phyloP scores from a whole-genome alignment of 2,888 invertebrate species.

The Tinea trinotella region DNA sequence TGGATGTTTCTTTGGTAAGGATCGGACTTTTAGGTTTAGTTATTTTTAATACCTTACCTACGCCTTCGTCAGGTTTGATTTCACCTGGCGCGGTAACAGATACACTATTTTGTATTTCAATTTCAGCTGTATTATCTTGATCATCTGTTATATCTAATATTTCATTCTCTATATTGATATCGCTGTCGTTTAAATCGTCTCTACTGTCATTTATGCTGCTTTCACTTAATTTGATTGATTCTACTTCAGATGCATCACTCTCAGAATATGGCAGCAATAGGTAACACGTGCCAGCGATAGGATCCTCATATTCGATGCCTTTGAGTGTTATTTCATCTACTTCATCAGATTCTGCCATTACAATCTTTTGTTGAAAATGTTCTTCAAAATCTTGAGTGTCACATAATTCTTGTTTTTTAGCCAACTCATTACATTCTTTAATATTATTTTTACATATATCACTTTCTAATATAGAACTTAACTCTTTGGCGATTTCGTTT shows the following conservation, averaged over 20 bases:
- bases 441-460: not conserved
- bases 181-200: not conserved
- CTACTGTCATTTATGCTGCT: not conserved
- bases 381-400: slow-evolving; percentile 31
- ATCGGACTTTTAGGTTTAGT: no score
- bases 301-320: slow-evolving; percentile 40
- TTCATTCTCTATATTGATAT: not conserved
- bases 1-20: no score
- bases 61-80: no score
- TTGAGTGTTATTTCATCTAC: slow-evolving; percentile 27
- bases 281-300: slow-evolving; percentile 38
- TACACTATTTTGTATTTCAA: no score
- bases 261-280: slow-evolving; percentile 28
- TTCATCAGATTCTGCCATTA: no score
- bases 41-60: no score
- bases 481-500: not conserved
- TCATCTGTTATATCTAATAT: not conserved
- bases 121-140: no score
- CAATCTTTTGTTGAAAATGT: slow-evolving; percentile 21
- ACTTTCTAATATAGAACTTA: not conserved
- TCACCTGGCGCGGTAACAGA: no score
- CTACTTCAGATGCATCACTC: slow-evolving; percentile 8
- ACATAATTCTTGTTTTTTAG: slow-evolving; percentile 14
- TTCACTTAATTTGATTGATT: slow-evolving; percentile 7
- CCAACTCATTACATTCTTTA: not conserved